Evolutionary conservation across 2,888 invertebrate species (phyloP).

Genomic region (Napeogenes inachia): DNA sequence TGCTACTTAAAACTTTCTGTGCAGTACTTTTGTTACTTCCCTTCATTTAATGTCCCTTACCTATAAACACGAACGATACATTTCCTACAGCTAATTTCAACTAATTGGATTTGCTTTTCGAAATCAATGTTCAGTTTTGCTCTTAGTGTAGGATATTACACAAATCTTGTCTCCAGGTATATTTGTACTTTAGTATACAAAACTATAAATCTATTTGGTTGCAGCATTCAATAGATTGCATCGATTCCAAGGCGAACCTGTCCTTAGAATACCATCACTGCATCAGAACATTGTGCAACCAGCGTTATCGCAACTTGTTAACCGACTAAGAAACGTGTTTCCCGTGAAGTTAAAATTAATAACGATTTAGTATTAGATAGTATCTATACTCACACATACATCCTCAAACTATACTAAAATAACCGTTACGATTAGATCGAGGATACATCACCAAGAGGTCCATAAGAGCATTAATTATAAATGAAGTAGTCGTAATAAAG

Average conservation of each 20-base stretch:
- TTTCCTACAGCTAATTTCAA: no score
- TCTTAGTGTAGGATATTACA: background rate
- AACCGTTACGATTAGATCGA: no score
- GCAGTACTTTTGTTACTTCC: background rate
- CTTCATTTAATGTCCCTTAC: background rate
- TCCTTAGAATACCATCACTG: constrained; percentile 35
- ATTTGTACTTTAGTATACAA: constrained; percentile 9
- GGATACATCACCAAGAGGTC: no score
- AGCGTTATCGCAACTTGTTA: constrained; percentile 21
- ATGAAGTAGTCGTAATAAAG: constrained; percentile 34
- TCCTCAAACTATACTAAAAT: background rate
- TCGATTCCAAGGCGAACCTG: constrained; percentile 35
- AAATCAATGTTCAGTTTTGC: background rate
- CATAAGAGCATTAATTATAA: constrained; percentile 28
- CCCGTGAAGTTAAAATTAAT: constrained; percentile 15
- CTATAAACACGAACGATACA: no score
- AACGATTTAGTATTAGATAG: constrained; percentile 6
- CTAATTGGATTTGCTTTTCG: background rate
- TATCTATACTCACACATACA: background rate
- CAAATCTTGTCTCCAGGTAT: background rate
- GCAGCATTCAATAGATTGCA: constrained; percentile 34
- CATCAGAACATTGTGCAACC: constrained; percentile 29
- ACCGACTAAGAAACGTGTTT: constrained; percentile 18
- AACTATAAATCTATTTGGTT: constrained; percentile 33
- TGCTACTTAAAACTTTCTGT: background rate